Conservation (phyloP, 2,888 invertebrate genomes). For the Gymnoscelis rufifasciata region DNA sequence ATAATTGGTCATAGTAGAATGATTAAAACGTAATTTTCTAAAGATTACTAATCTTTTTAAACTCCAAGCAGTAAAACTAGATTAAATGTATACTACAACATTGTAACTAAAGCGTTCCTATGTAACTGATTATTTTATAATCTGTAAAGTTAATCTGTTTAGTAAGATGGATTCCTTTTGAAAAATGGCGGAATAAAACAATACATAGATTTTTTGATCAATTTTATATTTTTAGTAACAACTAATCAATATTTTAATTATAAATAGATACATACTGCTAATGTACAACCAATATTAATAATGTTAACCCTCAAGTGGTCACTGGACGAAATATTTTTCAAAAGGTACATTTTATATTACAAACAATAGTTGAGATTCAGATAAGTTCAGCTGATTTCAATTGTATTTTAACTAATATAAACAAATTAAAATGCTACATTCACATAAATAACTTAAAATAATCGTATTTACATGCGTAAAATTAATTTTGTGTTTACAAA, state of each 20-base stretch:
- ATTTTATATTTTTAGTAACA: conserved; percentile 79
- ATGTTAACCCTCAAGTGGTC: conserved; percentile 61
- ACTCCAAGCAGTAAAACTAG: no score
- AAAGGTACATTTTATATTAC: conserved; percentile 64
- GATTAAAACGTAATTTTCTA: no score
- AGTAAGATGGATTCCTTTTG: no score
- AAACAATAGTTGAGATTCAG: conserved; percentile 73
- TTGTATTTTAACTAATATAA: conserved; percentile 58
- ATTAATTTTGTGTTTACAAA: conserved; percentile 28
- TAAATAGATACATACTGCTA: conserved; percentile 74
- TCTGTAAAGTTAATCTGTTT: no score
- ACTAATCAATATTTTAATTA: conserved; percentile 77
- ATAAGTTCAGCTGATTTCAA: conserved; percentile 74
- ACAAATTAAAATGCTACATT: conserved; percentile 66
- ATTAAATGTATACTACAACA: no score
- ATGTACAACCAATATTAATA: conserved; percentile 69
- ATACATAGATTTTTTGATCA: conserved; percentile 52
- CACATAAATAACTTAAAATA: conserved; percentile 75
- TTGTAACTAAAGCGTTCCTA: no score
- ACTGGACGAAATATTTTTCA: conserved; percentile 73
- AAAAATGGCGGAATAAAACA: conserved; percentile 34
- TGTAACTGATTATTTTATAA: no score
- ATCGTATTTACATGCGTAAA: conserved; percentile 69
- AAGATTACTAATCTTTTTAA: no score
- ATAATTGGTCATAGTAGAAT: no score